Conservation (phyloP, 2,113 vertebrate species). For the western clawed frog (Xenopus tropicalis) region UCB_Xtro_10.0 CM004448.2:90135501-90136000, state of each 20-base stretch:
- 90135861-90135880: conserved; percentile 41
- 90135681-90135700: conserved; percentile 19
- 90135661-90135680: conserved; percentile 5
- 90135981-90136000: conserved; percentile 38
- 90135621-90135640: no score
- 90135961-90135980: conserved; percentile 42
- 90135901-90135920: conserved; percentile 41
- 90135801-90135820: conserved; percentile 35
- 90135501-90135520: no score
- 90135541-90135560: no score
- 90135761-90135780: conserved; percentile 4
- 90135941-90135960: conserved; percentile 44
- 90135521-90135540: no score
- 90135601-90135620: no score
- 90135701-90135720: conserved; percentile 22
- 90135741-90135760: conserved; percentile 19
- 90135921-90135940: conserved; percentile 43
- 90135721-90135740: conserved; percentile 22
- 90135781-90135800: background rate
- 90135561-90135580: no score
- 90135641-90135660: background rate
- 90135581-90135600: no score
- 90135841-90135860: conserved; percentile 9
- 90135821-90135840: conserved; percentile 29
- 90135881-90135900: conserved; percentile 43